Percentiles rank a stretch among this genome's conserved stretches.
Evolutionary conservation across 2,888 invertebrate genomes (phyloP).

Genomic region (Pammene fasciana): DNA sequence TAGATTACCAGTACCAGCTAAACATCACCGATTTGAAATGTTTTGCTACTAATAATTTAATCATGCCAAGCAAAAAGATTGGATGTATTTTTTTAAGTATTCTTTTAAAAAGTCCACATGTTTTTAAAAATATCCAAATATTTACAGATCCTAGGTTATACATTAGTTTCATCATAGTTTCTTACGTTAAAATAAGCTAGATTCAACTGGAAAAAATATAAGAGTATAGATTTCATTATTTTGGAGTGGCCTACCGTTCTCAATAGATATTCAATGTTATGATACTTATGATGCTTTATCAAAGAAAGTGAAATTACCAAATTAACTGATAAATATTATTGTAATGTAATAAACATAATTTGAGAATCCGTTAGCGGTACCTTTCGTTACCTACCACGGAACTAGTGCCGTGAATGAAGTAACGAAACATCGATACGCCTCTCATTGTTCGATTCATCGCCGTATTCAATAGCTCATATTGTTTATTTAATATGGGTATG

Average conservation of each 20-base stretch:
- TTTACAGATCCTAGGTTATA: too few relatives aligned
- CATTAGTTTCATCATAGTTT: too few relatives aligned
- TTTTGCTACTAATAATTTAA: too few relatives aligned
- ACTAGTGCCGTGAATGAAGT: conserved; percentile 41
- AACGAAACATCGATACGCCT: conserved; percentile 41
- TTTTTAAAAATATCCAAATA: too few relatives aligned
- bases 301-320: background rate
- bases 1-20: background rate
- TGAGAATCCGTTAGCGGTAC: conserved; percentile 17
- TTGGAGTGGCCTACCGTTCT: background rate
- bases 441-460: conserved; percentile 41
- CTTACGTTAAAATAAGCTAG: too few relatives aligned
- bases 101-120: too few relatives aligned
- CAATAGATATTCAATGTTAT: background rate
- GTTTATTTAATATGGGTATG: conserved; percentile 36
- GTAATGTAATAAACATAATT: conserved; percentile 7
- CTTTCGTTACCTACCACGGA: conserved; percentile 30
- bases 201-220: too few relatives aligned
- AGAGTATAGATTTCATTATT: too few relatives aligned
- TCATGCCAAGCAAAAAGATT: too few relatives aligned
- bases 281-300: background rate
- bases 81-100: too few relatives aligned
- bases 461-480: conserved; percentile 38
- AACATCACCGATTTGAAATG: background rate
- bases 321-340: background rate